phyloP scores from a whole-genome alignment of 2,113 vertebrate genomes.

The Silurus asotus region DNA sequence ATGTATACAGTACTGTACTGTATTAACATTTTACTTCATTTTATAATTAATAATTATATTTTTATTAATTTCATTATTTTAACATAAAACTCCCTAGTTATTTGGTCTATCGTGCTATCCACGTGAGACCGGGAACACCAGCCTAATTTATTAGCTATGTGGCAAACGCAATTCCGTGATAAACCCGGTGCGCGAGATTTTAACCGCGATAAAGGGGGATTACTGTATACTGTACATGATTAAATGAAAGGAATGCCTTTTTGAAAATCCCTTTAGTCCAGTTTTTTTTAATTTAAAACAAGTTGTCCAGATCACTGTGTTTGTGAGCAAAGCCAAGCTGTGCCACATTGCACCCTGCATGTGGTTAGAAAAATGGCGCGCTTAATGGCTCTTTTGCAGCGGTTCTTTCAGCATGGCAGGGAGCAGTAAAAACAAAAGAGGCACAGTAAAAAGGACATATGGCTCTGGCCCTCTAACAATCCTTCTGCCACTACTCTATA shows the following conservation, averaged over 20 bases:
- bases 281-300: too few relatives aligned
- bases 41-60: too few relatives aligned
- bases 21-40: too few relatives aligned
- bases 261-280: background rate
- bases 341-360: constrained; percentile 7
- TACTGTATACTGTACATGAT: background rate
- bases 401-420: background rate
- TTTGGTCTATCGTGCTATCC: too few relatives aligned
- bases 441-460: constrained; percentile 5
- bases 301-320: background rate
- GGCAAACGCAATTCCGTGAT: too few relatives aligned
- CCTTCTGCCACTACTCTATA: background rate
- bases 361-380: background rate
- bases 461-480: background rate
- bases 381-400: constrained; percentile 18
- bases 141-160: too few relatives aligned
- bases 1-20: too few relatives aligned
- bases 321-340: background rate
- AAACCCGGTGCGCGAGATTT: too few relatives aligned
- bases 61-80: too few relatives aligned
- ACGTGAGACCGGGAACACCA: too few relatives aligned
- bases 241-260: background rate
- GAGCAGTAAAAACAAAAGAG: constrained; percentile 3
- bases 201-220: too few relatives aligned
- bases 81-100: too few relatives aligned